phyloP scores from a whole-genome alignment of 2,888 invertebrate genomes.

The Mycalesis mineus region DNA sequence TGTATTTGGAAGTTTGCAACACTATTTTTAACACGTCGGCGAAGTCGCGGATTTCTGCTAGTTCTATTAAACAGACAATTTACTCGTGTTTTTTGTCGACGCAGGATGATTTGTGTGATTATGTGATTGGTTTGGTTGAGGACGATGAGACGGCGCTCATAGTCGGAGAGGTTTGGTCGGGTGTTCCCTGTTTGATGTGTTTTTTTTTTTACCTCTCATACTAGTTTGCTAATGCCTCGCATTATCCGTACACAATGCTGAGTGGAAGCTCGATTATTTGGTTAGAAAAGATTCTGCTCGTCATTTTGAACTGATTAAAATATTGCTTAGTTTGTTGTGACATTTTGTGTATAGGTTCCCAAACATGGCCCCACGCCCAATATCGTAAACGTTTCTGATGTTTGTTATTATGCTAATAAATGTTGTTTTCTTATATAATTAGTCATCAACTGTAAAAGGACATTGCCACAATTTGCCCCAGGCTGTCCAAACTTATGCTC shows the following conservation, averaged over 20 bases:
- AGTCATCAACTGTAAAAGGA: too few relatives aligned
- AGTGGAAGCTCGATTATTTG: too few relatives aligned
- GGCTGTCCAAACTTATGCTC: too few relatives aligned
- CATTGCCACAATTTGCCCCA: too few relatives aligned
- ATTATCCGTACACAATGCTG: slow-evolving; percentile 27
- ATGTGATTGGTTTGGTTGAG: slow-evolving; percentile 78
- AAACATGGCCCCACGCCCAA: not conserved
- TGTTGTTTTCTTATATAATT: too few relatives aligned
- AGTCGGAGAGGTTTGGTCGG: slow-evolving; percentile 67
- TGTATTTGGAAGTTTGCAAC: too few relatives aligned
- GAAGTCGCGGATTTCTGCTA: too few relatives aligned
- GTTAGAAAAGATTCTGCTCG: too few relatives aligned
- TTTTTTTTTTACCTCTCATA: slow-evolving; percentile 30
- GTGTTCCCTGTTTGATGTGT: slow-evolving; percentile 25
- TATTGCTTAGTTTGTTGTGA: not conserved
- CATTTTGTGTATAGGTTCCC: not conserved
- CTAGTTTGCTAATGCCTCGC: slow-evolving; percentile 42
- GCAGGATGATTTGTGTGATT: slow-evolving; percentile 78
- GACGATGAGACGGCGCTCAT: slow-evolving; percentile 77
- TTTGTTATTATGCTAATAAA: too few relatives aligned
- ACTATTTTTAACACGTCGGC: too few relatives aligned
- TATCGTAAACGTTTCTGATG: too few relatives aligned
- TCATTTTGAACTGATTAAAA: not conserved
- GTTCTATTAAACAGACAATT: slow-evolving; percentile 25
- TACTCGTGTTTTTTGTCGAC: slow-evolving; percentile 61